phyloP scores from a whole-genome alignment of 2,888 invertebrate species.

The Temnothorax rugatulus region DNA sequence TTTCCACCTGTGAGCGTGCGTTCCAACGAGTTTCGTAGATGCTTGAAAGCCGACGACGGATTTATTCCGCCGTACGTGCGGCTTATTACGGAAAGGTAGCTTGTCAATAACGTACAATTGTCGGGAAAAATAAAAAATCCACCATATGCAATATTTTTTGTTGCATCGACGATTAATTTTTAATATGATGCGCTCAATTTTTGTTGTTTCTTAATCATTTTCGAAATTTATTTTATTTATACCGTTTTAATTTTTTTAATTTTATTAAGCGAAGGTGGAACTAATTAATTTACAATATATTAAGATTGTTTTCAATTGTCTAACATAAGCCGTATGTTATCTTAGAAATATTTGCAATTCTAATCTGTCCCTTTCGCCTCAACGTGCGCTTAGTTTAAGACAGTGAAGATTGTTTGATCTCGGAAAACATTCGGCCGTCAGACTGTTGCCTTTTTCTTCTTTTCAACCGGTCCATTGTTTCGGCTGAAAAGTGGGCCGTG shows the following conservation, averaged over 20 bases:
- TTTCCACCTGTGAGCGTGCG: slow-evolving; percentile 67
- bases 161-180: not conserved
- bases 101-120: not conserved
- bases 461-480: slow-evolving; percentile 52
- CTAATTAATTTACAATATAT: not conserved
- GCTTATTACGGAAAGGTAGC: slow-evolving; percentile 5
- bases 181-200: not conserved
- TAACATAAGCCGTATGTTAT: not conserved
- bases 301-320: slow-evolving; percentile 1
- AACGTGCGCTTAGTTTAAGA: not conserved
- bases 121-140: not conserved
- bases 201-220: not conserved
- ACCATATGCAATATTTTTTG: not conserved
- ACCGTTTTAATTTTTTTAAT: not conserved
- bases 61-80: slow-evolving; percentile 42
- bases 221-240: not conserved
- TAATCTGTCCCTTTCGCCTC: not conserved
- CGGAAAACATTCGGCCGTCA: slow-evolving; percentile 43
- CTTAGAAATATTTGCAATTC: slow-evolving; percentile 24
- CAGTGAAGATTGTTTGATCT: slow-evolving; percentile 25
- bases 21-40: slow-evolving; percentile 37
- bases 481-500: slow-evolving; percentile 64
- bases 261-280: not conserved
- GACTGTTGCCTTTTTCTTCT: slow-evolving; percentile 16
- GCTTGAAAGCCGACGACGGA: slow-evolving; percentile 39